phyloP scores from a whole-genome alignment of 2,113 vertebrate genomes.

The Scophthalmus maximus region DNA sequence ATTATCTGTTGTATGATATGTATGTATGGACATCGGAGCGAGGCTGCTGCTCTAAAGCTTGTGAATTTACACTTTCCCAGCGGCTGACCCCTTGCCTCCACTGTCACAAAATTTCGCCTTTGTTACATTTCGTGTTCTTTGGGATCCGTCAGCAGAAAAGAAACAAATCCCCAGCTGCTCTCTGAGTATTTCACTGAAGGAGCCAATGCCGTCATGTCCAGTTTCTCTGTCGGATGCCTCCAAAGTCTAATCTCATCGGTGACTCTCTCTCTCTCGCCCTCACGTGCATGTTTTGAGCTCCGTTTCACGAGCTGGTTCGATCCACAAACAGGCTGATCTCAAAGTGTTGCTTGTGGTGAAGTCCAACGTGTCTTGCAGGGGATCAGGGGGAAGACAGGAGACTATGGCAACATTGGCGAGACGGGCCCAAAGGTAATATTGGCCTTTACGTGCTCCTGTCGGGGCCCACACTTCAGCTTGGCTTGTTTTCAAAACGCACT shows the following conservation, averaged over 20 bases:
- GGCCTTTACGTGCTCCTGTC: slow-evolving; percentile 6
- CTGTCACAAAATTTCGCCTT: too few relatives aligned
- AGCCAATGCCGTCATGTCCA: background rate
- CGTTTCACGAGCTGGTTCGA: too few relatives aligned
- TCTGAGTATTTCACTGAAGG: background rate
- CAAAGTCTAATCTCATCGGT: slow-evolving; percentile 2
- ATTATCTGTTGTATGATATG: too few relatives aligned
- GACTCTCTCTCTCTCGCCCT: background rate
- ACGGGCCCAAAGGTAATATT: slow-evolving; percentile 74
- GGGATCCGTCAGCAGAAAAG: background rate
- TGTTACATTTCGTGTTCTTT: too few relatives aligned
- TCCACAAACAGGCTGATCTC: too few relatives aligned
- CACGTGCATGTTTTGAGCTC: background rate
- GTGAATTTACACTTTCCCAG: too few relatives aligned
- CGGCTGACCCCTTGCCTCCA: too few relatives aligned
- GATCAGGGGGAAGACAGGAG: slow-evolving; percentile 67
- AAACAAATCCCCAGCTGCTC: background rate
- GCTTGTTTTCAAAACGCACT: slow-evolving; percentile 19
- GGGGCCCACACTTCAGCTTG: slow-evolving; percentile 8
- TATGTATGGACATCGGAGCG: too few relatives aligned
- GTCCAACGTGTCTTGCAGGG: slow-evolving; percentile 63
- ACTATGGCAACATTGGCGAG: slow-evolving; percentile 75
- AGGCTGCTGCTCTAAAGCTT: too few relatives aligned
- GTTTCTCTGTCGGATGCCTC: background rate
- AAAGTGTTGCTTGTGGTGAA: slow-evolving; percentile 1